Conservation (phyloP, 1,140 invertebrate species). For the Fopius arisanus region DNA sequence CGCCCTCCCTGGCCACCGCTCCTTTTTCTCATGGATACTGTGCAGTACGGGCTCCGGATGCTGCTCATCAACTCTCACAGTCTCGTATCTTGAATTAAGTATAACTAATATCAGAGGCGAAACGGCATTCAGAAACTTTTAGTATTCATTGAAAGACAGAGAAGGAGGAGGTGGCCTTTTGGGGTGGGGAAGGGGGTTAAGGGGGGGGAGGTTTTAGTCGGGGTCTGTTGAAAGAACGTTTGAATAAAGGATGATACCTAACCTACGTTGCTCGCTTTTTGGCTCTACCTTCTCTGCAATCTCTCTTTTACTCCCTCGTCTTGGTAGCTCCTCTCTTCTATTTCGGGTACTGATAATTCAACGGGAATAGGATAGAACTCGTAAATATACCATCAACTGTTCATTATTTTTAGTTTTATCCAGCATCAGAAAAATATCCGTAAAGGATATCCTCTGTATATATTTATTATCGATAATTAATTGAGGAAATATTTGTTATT, state of each 20-base stretch:
- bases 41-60: constrained; percentile 21
- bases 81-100: constrained; percentile 60
- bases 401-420: too few species aligned
- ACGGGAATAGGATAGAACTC: too few species aligned
- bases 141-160: constrained; percentile 60
- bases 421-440: too few species aligned
- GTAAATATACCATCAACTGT: too few species aligned
- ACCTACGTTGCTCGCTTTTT: constrained; percentile 33
- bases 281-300: not conserved
- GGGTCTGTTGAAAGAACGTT: constrained; percentile 49
- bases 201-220: not conserved
- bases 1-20: too few species aligned
- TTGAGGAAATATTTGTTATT: not conserved
- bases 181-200: not conserved
- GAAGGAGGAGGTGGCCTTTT: constrained; percentile 19
- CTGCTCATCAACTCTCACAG: constrained; percentile 44
- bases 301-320: not conserved
- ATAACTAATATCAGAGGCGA: constrained; percentile 60
- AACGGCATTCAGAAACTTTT: constrained; percentile 57
- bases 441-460: too few species aligned
- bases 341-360: not conserved
- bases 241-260: constrained; percentile 55
- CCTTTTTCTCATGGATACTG: constrained; percentile 3
- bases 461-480: too few species aligned
- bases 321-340: not conserved